Evolutionary conservation across 2,888 invertebrate species (phyloP), one percentile per base, ranked within the genome.

Genomic region (Nomada hirtipes): DNA sequence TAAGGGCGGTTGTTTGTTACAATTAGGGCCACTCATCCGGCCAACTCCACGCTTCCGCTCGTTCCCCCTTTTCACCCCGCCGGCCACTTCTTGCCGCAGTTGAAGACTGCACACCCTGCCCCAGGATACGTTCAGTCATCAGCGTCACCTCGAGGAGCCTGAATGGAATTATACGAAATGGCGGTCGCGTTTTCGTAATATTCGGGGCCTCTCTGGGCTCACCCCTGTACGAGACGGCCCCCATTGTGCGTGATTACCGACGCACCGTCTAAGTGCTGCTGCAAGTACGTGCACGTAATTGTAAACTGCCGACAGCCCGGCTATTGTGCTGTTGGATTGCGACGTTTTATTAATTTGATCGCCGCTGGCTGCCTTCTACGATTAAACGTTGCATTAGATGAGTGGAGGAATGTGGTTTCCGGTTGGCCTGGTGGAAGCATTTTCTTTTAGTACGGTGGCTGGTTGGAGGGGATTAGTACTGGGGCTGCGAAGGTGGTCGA

Each of bases 1-100:
- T 91, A 90, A 90, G 89, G 85, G 86, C 80, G 84, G 87, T 86
- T 91, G 88, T 91, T 91, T 90, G 90, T 91, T 89, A 89, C 89
- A 91, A 91, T 89, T 90, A 91, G 85, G 86, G 74, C 79, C 84
- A 86, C 88, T 88, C 87, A 79, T 84, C 79, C 85, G 77, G 79
- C 55, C 84, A 76, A 82, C 80, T 72, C 44, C 55, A 68, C n/a
- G 65, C 64, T 76, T 75, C 78, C 75, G 76, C 83, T 78, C 82
- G 81, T 36, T 36, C 70, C 72, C 63, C 36, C 79, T 67, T 68
- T 79, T 78, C 73, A 71, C 57, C 76, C 55, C 23, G 74, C 29
- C 72, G 55, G 50, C 59, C 83, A 86, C 83, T 85, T 83, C 83
- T 88, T 74, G 75, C 84, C 70, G 47, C 20, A 26, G 42, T 70